Evolutionary conservation across 1,140 invertebrate species (phyloP).

Genomic region (Drosophila athabasca): DNA sequence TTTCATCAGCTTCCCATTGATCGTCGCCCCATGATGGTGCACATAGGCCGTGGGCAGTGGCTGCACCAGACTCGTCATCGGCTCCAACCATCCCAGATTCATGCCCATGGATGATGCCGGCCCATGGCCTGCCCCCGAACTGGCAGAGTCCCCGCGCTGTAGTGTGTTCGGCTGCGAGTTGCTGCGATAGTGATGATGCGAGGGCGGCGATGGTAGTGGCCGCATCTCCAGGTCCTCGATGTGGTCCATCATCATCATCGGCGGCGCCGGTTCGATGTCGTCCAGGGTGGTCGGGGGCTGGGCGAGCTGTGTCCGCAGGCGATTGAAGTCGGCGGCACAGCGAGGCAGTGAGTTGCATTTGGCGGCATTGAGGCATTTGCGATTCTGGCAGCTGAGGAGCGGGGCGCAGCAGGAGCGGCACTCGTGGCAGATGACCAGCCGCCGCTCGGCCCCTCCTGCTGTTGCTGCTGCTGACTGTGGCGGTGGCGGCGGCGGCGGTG

Average conservation of each 20-base stretch:
- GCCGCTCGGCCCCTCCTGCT: constrained; percentile 45
- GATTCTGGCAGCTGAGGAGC: constrained; percentile 77
- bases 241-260: constrained; percentile 32
- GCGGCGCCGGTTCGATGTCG: constrained; percentile 76
- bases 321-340: constrained; percentile 82
- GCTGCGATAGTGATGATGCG: constrained; percentile 72
- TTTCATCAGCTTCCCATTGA: constrained; percentile 79
- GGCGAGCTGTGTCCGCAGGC: constrained; percentile 75
- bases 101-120: constrained; percentile 2
- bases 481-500: constrained; percentile 56
- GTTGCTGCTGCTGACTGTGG: constrained; percentile 10
- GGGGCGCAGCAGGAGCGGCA: constrained; percentile 80
- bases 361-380: constrained; percentile 83
- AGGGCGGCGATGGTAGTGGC: constrained; percentile 48
- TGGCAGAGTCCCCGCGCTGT: constrained; percentile 76
- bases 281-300: constrained; percentile 76
- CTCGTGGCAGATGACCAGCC: constrained; percentile 77
- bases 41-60: constrained; percentile 47
- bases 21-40: constrained; percentile 41
- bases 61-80: constrained; percentile 47
- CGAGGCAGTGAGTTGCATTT: constrained; percentile 84
- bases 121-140: constrained; percentile 41
- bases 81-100: constrained; percentile 61
- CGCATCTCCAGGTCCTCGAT: constrained; percentile 45
- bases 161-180: constrained; percentile 82